Evolutionary conservation across 2,888 invertebrate genomes (phyloP).

Genomic region (Macrophya annulata): DNA sequence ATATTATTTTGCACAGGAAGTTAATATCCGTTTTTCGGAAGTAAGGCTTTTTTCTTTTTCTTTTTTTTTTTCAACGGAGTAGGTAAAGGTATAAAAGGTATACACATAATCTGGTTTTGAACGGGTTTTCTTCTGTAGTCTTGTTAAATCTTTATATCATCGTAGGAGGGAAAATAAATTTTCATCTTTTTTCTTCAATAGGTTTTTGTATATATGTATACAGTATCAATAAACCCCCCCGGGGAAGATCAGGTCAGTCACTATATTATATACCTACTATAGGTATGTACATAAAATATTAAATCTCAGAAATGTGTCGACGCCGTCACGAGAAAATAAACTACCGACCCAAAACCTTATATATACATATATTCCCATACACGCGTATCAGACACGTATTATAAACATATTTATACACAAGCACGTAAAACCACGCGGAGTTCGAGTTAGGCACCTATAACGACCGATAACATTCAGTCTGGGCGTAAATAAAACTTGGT

Average conservation of each 20-base stretch:
- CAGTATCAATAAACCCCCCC: neutral
- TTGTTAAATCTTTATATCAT: neutral
- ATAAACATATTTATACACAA: too few relatives aligned
- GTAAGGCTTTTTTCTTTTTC: neutral
- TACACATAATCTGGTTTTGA: neutral
- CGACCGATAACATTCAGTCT: neutral
- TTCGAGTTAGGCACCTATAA: neutral
- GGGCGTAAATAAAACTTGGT: neutral
- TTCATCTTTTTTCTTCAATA: neutral
- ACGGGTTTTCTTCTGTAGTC: neutral
- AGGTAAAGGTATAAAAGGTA: neutral
- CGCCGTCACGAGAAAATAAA: conserved; percentile 3
- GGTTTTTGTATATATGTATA: neutral
- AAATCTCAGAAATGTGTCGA: conserved; percentile 1
- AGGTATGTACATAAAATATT: neutral
- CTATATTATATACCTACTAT: neutral
- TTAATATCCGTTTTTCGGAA: neutral
- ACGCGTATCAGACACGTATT: neutral
- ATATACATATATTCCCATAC: neutral
- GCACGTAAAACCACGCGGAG: too few relatives aligned
- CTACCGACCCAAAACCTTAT: neutral
- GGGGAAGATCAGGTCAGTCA: neutral
- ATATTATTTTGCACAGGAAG: neutral
- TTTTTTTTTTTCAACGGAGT: neutral
- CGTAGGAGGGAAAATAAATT: neutral